Conservation (phyloP, 2,113 vertebrate species). For the Dromaius novaehollandiae region DNA sequence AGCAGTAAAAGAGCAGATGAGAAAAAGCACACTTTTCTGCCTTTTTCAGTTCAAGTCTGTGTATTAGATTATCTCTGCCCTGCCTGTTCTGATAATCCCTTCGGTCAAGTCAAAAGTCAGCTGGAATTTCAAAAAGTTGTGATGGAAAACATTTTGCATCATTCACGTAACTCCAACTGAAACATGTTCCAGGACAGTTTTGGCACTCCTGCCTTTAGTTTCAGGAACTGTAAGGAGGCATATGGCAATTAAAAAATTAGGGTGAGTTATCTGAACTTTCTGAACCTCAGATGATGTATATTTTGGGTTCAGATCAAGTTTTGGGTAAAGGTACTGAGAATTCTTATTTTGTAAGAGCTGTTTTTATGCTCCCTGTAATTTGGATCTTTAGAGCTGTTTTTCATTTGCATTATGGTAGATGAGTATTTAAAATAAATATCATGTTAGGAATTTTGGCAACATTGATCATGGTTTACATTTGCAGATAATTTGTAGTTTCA, state of each 20-base stretch:
- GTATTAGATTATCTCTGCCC: background rate
- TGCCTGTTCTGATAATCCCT: background rate
- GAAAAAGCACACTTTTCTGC: background rate
- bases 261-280: background rate
- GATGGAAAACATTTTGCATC: background rate
- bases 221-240: background rate
- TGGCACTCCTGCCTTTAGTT: background rate
- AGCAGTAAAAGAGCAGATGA: background rate
- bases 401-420: background rate
- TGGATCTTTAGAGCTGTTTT: background rate
- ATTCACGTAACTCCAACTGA: background rate
- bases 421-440: background rate
- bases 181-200: background rate
- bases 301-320: slow-evolving; percentile 8
- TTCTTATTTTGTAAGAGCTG: background rate
- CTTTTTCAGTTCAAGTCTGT: background rate
- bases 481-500: background rate
- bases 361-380: background rate
- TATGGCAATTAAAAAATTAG: slow-evolving; percentile 15
- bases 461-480: background rate
- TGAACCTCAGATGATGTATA: background rate
- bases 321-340: background rate
- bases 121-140: background rate
- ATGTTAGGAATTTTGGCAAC: background rate
- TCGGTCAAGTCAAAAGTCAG: background rate